phyloP scores from a whole-genome alignment of 1,140 invertebrate species.

The Zophobas morio region DNA sequence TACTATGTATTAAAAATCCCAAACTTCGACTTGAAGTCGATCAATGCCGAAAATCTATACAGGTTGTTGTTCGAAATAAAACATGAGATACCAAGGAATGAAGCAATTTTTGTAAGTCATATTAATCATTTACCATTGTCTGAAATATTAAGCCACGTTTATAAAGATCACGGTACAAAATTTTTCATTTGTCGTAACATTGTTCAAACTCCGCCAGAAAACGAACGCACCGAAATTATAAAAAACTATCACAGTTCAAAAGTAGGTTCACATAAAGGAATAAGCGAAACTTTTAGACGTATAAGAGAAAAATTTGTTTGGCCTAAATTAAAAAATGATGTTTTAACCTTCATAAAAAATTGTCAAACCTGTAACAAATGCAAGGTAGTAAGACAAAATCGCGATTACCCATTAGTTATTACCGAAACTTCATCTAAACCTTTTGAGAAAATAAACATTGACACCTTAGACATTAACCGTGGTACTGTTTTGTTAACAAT shows the following conservation, averaged over 20 bases:
- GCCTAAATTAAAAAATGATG: constrained; percentile 24
- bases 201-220: constrained; percentile 7
- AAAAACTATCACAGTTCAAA: constrained; percentile 34
- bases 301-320: constrained; percentile 26
- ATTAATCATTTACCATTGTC: not conserved
- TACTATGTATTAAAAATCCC: too few relatives aligned
- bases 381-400: constrained; percentile 40
- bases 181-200: constrained; percentile 10
- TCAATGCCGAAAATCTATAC: too few relatives aligned
- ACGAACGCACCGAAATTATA: constrained; percentile 16
- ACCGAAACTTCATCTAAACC: constrained; percentile 39
- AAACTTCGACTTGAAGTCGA: too few relatives aligned
- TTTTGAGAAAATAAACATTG: constrained; percentile 49
- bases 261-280: constrained; percentile 2
- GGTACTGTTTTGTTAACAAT: constrained; percentile 1
- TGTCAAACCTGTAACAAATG: constrained; percentile 27
- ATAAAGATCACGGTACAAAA: not conserved
- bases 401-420: constrained; percentile 31
- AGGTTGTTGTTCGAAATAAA: too few relatives aligned
- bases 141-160: not conserved
- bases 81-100: too few relatives aligned
- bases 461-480: not conserved
- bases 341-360: constrained; percentile 22
- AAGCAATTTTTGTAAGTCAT: not conserved
- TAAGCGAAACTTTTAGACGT: constrained; percentile 19